Conservation (phyloP, 1,140 invertebrate genomes). For the Saccostrea cuccullata region DNA sequence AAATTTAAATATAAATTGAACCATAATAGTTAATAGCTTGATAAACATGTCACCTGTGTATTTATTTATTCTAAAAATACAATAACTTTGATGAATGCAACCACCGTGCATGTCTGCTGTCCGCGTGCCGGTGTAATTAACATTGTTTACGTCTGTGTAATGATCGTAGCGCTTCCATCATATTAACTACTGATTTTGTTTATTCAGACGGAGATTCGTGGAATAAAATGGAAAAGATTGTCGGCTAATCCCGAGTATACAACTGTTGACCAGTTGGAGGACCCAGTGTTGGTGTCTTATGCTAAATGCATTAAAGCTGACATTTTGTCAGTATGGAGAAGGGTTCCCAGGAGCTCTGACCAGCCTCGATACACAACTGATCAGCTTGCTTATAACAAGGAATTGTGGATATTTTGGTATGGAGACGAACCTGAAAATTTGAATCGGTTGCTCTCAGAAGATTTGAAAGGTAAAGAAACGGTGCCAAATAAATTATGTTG, state of each 20-base stretch:
- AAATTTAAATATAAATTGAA: conserved; percentile 4
- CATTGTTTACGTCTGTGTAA: conserved; percentile 18
- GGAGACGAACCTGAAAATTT: conserved; percentile 93
- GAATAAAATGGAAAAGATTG: conserved; percentile 98
- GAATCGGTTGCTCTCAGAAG: conserved; percentile 78
- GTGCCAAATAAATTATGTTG: background rate
- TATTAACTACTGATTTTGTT: conserved; percentile 51
- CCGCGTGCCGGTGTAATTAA: conserved; percentile 34
- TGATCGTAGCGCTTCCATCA: background rate
- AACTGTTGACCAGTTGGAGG: conserved; percentile 84
- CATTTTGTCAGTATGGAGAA: conserved; percentile 97
- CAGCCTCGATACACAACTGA: conserved; percentile 58
- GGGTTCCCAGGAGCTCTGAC: conserved; percentile 80
- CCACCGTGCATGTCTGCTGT: conserved; percentile 30
- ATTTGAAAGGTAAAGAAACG: conserved; percentile 82
- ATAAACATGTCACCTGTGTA: conserved; percentile 39
- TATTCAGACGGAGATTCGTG: conserved; percentile 95
- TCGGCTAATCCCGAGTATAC: conserved; percentile 86
- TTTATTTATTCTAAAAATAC: conserved; percentile 27
- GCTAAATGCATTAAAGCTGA: conserved; percentile 94
- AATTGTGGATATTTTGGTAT: conserved; percentile 99
- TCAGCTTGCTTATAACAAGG: conserved; percentile 83
- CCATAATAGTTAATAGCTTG: background rate
- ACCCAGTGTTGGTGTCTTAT: conserved; percentile 95
- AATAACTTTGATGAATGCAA: conserved; percentile 28